Conservation (phyloP, 2,797 vertebrate species). For the Cephalopachus bancanus region DNA sequence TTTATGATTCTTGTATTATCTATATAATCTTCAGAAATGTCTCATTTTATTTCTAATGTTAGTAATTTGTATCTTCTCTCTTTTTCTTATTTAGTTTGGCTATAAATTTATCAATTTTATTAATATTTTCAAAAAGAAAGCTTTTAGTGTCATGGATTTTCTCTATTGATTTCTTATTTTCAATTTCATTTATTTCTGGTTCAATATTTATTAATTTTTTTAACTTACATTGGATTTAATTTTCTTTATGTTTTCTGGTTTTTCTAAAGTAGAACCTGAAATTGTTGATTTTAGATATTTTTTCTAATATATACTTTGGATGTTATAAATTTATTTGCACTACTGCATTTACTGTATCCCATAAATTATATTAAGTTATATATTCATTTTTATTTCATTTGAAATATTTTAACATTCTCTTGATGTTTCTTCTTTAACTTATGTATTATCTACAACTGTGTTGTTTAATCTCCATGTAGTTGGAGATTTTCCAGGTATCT, state of each 20-base stretch:
- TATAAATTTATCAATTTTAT: background rate
- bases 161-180: background rate
- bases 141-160: background rate
- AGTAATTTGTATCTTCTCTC: background rate
- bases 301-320: background rate
- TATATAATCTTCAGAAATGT: background rate
- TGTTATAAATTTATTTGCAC: background rate
- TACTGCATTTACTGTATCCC: background rate
- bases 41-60: background rate
- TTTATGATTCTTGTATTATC: background rate
- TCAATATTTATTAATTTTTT: background rate
- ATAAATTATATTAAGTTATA: background rate
- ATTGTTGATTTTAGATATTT: background rate
- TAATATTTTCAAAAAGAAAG: background rate
- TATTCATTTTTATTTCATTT: background rate
- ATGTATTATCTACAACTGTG: background rate
- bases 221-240: background rate
- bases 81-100: background rate
- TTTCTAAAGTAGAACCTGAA: background rate
- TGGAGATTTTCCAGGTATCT: background rate
- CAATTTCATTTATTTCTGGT: background rate
- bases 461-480: background rate
- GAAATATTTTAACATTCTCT: background rate
- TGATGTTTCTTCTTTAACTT: background rate
- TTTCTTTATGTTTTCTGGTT: background rate